phyloP scores from a whole-genome alignment of 2,888 invertebrate genomes.

The Liodrosophila aerea region DNA sequence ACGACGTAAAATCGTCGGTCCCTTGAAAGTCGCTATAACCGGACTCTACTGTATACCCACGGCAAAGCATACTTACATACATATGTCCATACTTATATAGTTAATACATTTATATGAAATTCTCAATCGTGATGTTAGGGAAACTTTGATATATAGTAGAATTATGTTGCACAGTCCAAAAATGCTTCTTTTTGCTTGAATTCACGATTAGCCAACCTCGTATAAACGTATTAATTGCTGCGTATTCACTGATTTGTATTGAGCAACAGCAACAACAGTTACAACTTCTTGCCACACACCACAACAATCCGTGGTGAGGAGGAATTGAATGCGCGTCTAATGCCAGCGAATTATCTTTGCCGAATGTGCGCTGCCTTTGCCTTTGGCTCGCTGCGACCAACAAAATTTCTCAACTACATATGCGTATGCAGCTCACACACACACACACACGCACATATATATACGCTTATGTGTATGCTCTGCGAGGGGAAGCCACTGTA shows the following conservation, averaged over 20 bases:
- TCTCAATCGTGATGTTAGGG: slow-evolving; percentile 29
- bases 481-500: slow-evolving; percentile 55
- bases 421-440: slow-evolving; percentile 15
- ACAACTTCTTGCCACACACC: slow-evolving; percentile 15
- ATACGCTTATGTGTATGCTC: slow-evolving; percentile 17
- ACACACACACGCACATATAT: slow-evolving; percentile 1
- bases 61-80: neutral
- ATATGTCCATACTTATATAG: too few species aligned
- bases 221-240: slow-evolving; percentile 23
- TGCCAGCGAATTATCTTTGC: slow-evolving; percentile 73
- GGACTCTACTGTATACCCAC: too few species aligned
- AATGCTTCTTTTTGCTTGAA: neutral
- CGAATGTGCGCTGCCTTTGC: slow-evolving; percentile 67
- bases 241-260: neutral
- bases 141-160: neutral
- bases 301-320: neutral
- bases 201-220: slow-evolving; percentile 39
- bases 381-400: slow-evolving; percentile 39
- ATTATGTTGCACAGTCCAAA: slow-evolving; percentile 14
- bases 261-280: slow-evolving; percentile 12
- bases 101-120: slow-evolving; percentile 24
- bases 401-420: slow-evolving; percentile 41
- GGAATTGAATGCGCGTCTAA: slow-evolving; percentile 59
- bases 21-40: too few species aligned
- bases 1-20: too few species aligned